Base-by-base conservation (phyloP, 1,140 invertebrate species). In the Physella acuta region DNA sequence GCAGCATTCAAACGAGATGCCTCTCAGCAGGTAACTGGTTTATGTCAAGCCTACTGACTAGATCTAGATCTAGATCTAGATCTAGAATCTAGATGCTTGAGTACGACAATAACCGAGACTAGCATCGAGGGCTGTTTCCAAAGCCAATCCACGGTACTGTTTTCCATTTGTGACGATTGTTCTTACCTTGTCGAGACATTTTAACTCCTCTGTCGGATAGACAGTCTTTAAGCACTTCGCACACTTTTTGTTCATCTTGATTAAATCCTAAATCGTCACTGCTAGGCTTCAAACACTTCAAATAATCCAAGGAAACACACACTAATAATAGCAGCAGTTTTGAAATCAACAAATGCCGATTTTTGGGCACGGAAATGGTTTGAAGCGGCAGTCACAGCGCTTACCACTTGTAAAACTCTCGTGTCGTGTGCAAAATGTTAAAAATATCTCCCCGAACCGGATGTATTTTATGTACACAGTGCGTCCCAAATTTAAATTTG, bases 191-290 rank as follows among this genome's bases (percentile, higher is more conserved):
- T 98, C 97, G 78, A 99, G 90, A 88, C 96, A 98, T 88, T 98
- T 99, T 70, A 98, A 88, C 88, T 98, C 95, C 89, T 98, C 96
- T 78, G 95, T 93, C 56, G 96, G 95, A 89, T 98, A 99, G 77
- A 98, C 97, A 77, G 94, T 94, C 89, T 98, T 98, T 83, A 70
- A 61, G 64, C 81, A 82, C 65, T 76, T 75, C 72, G 73, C 78
- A 74, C 81, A 82, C 70, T 74, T 74, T 70, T 79, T 79, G 53
- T 62, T 75, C 74, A 75, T 75, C 53, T 65, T 73, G 33, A 30
- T 17, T n/a, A 20, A 55, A 34, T 65, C 28, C 20, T 30, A 26
- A 26, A 20, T n/a, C n/a, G 49, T 20, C 33, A 2, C 1, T 11
- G 5, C n/a, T 37, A 20, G 64, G 49, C 37, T n/a, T 16, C 11